Base-by-base conservation (phyloP, 2,797 vertebrate species). In the Tragelaphus eurycerus region DNA sequence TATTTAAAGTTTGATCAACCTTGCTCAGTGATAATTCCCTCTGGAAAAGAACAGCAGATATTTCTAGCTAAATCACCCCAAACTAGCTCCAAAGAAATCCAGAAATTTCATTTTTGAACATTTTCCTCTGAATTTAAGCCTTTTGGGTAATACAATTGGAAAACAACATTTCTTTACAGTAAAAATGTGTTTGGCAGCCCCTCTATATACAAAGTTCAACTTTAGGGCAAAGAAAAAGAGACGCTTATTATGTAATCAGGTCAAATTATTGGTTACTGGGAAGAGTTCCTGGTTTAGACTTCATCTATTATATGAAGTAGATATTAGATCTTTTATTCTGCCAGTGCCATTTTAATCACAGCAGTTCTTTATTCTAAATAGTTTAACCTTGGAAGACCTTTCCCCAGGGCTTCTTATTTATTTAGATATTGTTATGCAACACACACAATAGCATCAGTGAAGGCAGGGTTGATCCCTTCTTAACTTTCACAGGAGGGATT, bases 101-200 rank as follows among this genome's bases (percentile, higher is more conserved):
- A 96, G 95, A 97, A 97, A 98, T 97, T 88, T 95, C 95, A 93
- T 96, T 98, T 98, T 97, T 98, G 95, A 98, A 97, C 74, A 0
- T 4, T 98, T 98, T 98, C 94, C 96, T 97, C 91, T 96, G 95
- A 97, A 96, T 97, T 97, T 95, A 94, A 97, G 8, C 94, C 97
- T 98, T 98, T 76, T 60, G 81, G 96, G 98, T 86, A 83, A 98
- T 93, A 89, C 86, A 96, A 94, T 90, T 98, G 92, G 97, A 98
- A 98, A 98, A 98, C 95, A 97, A 97, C 97, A 98, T 98, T 98
- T 98, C 98, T 98, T 98, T 98, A 98, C 95, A 96, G 96, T 98
- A 98, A 98, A 96, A 98, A 98, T 97, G 48, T 94, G 96, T 98
- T 98, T 99, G 98, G 98, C 98, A 98, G 94, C 43, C 50, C 74